Evolutionary conservation across 2,888 invertebrate genomes (phyloP), one percentile per base, ranked within the genome.

Genomic region (Rambutsinella grinnellia): DNA sequence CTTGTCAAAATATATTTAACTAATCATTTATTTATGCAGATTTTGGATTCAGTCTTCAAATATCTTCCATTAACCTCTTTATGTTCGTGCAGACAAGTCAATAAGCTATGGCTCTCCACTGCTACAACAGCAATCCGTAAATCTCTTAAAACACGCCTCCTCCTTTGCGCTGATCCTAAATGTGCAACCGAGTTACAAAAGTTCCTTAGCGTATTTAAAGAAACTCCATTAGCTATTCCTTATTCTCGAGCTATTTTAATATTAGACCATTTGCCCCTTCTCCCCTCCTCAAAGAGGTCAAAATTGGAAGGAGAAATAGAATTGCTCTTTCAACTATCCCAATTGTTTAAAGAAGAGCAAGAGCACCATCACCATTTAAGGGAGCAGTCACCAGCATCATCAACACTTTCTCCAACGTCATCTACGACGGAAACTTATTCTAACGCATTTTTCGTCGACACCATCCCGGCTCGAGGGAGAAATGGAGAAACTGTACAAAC

Each of bases 201-300:
- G 10, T 66, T 58, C 24, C 28, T 58, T 10, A 10, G 6, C 13
- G 66, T 44, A 2, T 72, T 44, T 24, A 53, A 53, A 8, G n/a
- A 21, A 10, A 58, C 58, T n/a, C 6, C 51, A 10, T 6, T 10
- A 6, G 26, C 44, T 13, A 72, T 72, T 28, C 72, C 72, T 6
- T 66, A 60, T 28, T 49, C 66, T 10, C 27, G 53, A 19, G 72
- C 72, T 2, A 58, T 72, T n/a, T 60, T 72, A 19, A 60, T 72
- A 1, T 19, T 72, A 27, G 72, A 72, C 15, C 72, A 72, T 44
- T 47, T 72, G 36, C 72, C 72, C 1, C 13, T 36, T 5, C 36
- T 36, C 36, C 36, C 36, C 13, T 26, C 44, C n/a, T 8, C 44
- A n/a, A 24, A 23, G 2, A 44, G 23, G 2, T 19, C 36, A 8